phyloP scores from a whole-genome alignment of 2,797 vertebrate genomes.

The Rhabdophis nuchalis region DNA sequence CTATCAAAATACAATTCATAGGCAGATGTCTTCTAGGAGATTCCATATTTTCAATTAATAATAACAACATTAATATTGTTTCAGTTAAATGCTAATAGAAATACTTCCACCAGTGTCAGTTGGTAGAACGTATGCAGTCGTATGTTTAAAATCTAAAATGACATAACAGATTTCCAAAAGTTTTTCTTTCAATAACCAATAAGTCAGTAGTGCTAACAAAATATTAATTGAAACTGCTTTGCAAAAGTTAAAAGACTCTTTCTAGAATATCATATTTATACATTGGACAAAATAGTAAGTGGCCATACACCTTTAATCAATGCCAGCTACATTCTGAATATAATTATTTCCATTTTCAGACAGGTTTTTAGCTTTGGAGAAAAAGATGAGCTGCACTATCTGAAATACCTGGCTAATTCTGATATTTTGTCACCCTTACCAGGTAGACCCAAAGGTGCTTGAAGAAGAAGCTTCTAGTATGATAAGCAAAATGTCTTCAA shows the following conservation, averaged over 20 bases:
- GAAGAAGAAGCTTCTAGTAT: too few relatives aligned
- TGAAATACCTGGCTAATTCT: conserved; percentile 10
- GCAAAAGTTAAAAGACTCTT: conserved; percentile 37
- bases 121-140: neutral
- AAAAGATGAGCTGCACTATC: conserved; percentile 34
- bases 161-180: conserved; percentile 29
- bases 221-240: neutral
- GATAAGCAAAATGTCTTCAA: too few relatives aligned
- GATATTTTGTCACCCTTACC: neutral
- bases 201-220: neutral
- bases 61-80: neutral
- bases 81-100: neutral
- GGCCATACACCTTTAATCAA: conserved; percentile 6
- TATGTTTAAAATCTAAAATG: neutral
- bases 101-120: neutral
- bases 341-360: conserved; percentile 33
- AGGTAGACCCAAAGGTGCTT: too few relatives aligned
- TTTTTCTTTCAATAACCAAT: conserved; percentile 4
- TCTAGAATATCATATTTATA: conserved; percentile 32
- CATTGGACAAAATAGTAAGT: conserved; percentile 16
- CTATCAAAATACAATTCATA: neutral
- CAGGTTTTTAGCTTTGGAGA: conserved; percentile 48
- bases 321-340: conserved; percentile 8
- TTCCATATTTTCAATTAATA: neutral
- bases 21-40: neutral